Conservation (phyloP, 2,888 invertebrate genomes). For the Platycnemis pennipes region DNA sequence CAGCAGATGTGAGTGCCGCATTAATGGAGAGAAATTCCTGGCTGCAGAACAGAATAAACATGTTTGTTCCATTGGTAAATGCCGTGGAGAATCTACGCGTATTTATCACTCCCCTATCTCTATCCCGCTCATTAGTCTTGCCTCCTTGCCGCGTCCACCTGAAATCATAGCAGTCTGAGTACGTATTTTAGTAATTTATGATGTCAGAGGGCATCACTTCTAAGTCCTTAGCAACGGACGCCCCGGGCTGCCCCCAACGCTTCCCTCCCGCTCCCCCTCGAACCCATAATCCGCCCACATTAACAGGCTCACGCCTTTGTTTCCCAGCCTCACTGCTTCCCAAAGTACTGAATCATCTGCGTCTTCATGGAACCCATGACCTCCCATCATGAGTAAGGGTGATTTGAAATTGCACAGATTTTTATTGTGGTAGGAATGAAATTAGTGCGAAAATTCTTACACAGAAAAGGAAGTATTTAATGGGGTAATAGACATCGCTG, state of each 20-base stretch:
- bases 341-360: conserved; percentile 24
- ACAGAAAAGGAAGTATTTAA: neutral
- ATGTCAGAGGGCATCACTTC: conserved; percentile 39
- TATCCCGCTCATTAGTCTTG: conserved; percentile 2
- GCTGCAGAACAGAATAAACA: conserved; percentile 16
- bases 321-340: neutral
- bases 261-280: neutral
- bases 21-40: neutral
- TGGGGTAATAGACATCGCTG: too few species aligned
- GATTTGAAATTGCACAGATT: neutral
- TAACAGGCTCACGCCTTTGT: neutral
- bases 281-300: neutral
- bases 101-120: conserved; percentile 35
- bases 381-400: neutral
- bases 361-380: neutral
- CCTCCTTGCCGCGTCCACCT: conserved; percentile 6
- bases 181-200: conserved; percentile 25
- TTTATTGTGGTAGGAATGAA: neutral
- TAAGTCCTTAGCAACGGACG: conserved; percentile 5
- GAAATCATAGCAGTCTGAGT: conserved; percentile 32
- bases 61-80: conserved; percentile 16
- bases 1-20: neutral
- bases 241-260: neutral
- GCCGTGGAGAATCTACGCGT: conserved; percentile 39
- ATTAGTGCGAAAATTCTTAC: neutral